phyloP scores from a whole-genome alignment of 1,140 invertebrate genomes.

The Drosophila varians region DNA sequence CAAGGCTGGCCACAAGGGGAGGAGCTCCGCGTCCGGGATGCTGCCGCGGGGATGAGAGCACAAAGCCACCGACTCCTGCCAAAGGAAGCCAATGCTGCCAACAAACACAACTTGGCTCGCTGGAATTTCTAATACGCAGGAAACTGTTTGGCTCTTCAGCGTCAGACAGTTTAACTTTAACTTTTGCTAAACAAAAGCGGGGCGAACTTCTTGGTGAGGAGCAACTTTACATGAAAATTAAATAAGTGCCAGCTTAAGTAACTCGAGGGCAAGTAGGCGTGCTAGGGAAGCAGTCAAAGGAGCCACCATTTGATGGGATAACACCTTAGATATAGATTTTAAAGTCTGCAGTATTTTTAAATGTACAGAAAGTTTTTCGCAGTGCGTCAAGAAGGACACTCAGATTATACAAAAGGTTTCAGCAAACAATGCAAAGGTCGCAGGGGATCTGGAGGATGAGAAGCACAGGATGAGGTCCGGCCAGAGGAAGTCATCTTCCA shows the following conservation, averaged over 20 bases:
- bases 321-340: not conserved
- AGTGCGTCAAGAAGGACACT: conserved; percentile 13
- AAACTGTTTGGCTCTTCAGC: conserved; percentile 34
- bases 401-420: conserved; percentile 38
- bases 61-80: conserved; percentile 27
- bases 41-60: not conserved
- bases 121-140: conserved; percentile 37
- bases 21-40: not conserved
- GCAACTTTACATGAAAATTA: conserved; percentile 78
- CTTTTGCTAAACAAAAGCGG: conserved; percentile 42
- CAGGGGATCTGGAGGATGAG: conserved; percentile 15
- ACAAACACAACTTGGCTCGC: conserved; percentile 33
- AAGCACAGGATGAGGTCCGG: conserved; percentile 33
- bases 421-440: conserved; percentile 28
- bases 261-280: conserved; percentile 41
- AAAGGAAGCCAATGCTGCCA: conserved; percentile 41
- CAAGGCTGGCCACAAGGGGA: not conserved
- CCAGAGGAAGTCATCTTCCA: conserved; percentile 40
- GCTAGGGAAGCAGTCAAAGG: not conserved
- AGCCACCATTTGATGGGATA: not conserved
- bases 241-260: conserved; percentile 77
- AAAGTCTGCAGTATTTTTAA: not conserved
- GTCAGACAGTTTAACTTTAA: conserved; percentile 52
- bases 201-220: conserved; percentile 25
- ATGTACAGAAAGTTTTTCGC: conserved; percentile 36